These are phyloP conservation scores for Gerris buenoi DNA, from an alignment of 1,140 invertebrate species.

Conservation along the genomic window DNA sequence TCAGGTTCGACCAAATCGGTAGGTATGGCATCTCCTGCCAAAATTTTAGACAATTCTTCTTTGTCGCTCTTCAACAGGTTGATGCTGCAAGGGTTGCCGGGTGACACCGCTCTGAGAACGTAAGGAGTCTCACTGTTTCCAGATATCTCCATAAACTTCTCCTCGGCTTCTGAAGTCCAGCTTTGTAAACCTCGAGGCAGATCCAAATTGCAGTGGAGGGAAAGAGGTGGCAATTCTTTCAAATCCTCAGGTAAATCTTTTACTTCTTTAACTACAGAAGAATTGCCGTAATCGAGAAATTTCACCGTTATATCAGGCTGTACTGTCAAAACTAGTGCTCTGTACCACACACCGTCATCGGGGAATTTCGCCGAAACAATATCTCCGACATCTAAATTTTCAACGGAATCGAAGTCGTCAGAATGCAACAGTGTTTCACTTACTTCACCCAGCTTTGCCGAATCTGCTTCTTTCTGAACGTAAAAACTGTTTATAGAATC, in stretches of 20 bases:
- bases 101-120: neutral
- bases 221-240: constrained; percentile 26
- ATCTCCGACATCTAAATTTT: constrained; percentile 25
- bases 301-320: constrained; percentile 33
- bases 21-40: neutral
- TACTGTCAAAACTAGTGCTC: constrained; percentile 43
- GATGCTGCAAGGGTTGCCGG: neutral
- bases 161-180: constrained; percentile 44
- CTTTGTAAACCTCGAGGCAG: constrained; percentile 30
- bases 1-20: neutral
- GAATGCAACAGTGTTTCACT: neutral
- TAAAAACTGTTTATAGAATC: neutral
- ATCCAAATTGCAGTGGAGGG: constrained; percentile 29
- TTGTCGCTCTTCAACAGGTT: neutral
- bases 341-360: constrained; percentile 47
- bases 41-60: neutral
- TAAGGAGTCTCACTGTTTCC: neutral
- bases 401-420: neutral
- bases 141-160: constrained; percentile 40
- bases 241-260: constrained; percentile 30
- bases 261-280: constrained; percentile 25
- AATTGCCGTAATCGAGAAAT: constrained; percentile 45
- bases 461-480: neutral
- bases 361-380: constrained; percentile 47
- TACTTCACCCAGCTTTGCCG: constrained; percentile 4